Evolutionary conservation across 2,888 invertebrate species (phyloP).

Genomic region (Chloromyia formosa): DNA sequence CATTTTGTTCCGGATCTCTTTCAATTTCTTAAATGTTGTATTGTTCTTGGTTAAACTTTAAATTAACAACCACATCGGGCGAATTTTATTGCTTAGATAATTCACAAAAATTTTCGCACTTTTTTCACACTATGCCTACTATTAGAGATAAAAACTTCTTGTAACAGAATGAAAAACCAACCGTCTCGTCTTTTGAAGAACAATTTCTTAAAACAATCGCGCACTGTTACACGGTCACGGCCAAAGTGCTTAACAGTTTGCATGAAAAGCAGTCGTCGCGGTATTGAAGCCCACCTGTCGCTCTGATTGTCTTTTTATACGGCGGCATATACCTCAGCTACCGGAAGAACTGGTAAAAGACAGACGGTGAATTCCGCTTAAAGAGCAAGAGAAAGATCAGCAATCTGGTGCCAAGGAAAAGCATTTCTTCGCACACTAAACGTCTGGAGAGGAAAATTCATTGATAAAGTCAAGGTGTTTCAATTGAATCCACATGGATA

Average conservation of each 20-base stretch:
- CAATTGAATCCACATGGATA: background rate
- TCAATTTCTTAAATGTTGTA: too few species aligned
- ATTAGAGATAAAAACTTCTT: background rate
- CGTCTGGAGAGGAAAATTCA: constrained; percentile 29
- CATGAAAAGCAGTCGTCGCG: constrained; percentile 36
- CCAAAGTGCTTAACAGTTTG: constrained; percentile 21
- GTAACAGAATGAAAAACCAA: background rate
- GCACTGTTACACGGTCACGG: background rate
- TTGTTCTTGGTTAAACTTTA: too few species aligned
- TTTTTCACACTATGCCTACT: background rate
- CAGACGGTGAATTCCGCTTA: constrained; percentile 21
- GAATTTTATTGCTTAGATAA: background rate
- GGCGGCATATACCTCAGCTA: constrained; percentile 17
- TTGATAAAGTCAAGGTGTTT: background rate
- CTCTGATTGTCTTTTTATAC: constrained; percentile 37
- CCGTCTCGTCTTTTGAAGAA: background rate
- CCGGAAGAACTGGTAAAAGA: constrained; percentile 43
- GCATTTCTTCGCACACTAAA: background rate
- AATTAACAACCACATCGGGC: background rate
- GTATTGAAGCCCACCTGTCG: constrained; percentile 40
- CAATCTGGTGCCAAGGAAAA: constrained; percentile 12
- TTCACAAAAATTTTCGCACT: background rate
- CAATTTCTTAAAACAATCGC: background rate
- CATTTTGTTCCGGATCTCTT: constrained; percentile 2
- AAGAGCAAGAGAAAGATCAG: constrained; percentile 10